Base-by-base conservation (phyloP, 2,888 invertebrate genomes). In the Poecilobothrus nobilitatus region DNA sequence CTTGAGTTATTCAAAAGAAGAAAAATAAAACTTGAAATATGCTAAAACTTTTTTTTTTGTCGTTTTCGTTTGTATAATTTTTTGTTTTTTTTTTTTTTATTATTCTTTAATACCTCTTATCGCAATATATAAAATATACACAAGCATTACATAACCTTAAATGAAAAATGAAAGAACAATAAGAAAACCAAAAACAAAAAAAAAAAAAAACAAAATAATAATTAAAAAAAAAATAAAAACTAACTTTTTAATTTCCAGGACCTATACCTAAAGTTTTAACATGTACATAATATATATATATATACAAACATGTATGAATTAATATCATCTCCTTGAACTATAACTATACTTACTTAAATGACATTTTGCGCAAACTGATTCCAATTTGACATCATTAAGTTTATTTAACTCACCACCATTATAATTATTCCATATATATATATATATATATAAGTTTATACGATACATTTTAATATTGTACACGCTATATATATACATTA, bases 331-430 rank as follows among this genome's bases (percentile, higher is more conserved):
- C 37, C 37, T 37, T 37, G n/a, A 53, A 53, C n/a, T 18, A 53
- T 53, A 53, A 15, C 53, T 53, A 18, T 53, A 18, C 53, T 53
- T 53, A 53, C 53, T 53, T 53, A 53, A 53, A 53, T 53, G 53
- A 53, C 53, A 53, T 53, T 53, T 53, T 53, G 53, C 53, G n/a
- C 53, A 53, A 53, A 53, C 53, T 53, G 53, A 53, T 53, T 53
- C 53, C 53, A 53, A 53, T 53, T 53, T 53, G 53, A 53, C 53
- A 53, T 53, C 53, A 53, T 53, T 53, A 53, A 53, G 53, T 53
- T 53, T 53, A 53, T 53, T 53, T 53, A 53, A 53, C 53, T 53
- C 53, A 53, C 53, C 53, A 53, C 18, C 53, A 53, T 53, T 18
- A 53, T 53, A 53, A 53, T 53, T 15, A 12, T 9, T 15, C 18